Percentiles rank a stretch among this genome's conserved stretches.
Conservation (phyloP, 2,113 vertebrate species). For the Cyanoramphus novaezelandiae region DNA sequence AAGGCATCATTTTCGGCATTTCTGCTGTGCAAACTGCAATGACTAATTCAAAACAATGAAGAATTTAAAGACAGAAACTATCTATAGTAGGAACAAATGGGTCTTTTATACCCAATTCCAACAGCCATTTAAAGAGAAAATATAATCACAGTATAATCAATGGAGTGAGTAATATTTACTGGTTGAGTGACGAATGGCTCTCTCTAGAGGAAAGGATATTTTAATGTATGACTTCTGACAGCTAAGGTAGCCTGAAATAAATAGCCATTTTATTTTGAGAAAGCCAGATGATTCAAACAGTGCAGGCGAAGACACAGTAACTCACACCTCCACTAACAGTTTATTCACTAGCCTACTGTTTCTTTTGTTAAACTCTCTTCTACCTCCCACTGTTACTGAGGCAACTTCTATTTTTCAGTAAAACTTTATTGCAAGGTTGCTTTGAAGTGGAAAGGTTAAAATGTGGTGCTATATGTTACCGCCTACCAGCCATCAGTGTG, state of each 20-base stretch:
- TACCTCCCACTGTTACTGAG: background rate
- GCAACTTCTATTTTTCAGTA: background rate
- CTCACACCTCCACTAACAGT: background rate
- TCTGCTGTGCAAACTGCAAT: constrained; percentile 36
- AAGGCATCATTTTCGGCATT: background rate
- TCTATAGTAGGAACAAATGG: constrained; percentile 61
- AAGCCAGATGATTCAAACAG: constrained; percentile 20
- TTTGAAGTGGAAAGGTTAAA: background rate
- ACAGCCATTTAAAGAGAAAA: constrained; percentile 72
- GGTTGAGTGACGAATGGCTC: constrained; percentile 50
- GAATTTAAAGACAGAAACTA: constrained; percentile 49
- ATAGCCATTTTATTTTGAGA: constrained; percentile 54
- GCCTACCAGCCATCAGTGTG: fast-evolving
- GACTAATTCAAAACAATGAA: constrained; percentile 63
- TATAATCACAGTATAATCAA: constrained; percentile 65
- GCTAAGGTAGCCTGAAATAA: constrained; percentile 56
- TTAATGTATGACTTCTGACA: constrained; percentile 60
- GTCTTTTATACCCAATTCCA: constrained; percentile 63
- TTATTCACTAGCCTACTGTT: background rate
- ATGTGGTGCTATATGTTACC: fast-evolving
- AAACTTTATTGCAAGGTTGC: background rate
- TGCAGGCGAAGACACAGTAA: background rate
- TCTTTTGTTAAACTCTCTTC: background rate
- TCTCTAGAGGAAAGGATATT: constrained; percentile 46
- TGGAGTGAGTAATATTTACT: constrained; percentile 70